phyloP scores from a whole-genome alignment of 2,113 vertebrate species.

The Synchiropus splendidus region DNA sequence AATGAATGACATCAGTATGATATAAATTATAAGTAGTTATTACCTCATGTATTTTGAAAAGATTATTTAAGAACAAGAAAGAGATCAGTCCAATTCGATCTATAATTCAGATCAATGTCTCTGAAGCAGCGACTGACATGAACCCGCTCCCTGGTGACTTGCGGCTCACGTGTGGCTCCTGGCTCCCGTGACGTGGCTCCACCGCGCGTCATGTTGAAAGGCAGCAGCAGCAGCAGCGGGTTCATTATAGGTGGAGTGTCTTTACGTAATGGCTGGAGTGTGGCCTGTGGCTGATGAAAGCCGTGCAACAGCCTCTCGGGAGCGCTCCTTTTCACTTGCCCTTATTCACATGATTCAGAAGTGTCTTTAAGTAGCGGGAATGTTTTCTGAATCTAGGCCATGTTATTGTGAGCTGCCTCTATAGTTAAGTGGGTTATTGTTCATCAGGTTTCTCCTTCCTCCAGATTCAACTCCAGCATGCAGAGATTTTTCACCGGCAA shows the following conservation, averaged over 20 bases:
- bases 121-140: too few relatives aligned
- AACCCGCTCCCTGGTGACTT: too few relatives aligned
- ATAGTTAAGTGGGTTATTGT: background rate
- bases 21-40: too few relatives aligned
- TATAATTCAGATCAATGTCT: too few relatives aligned
- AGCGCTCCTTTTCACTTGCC: background rate
- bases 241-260: slow-evolving; percentile 6
- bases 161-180: too few relatives aligned
- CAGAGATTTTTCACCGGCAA: slow-evolving; percentile 71
- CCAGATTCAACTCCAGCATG: slow-evolving; percentile 86
- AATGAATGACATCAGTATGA: too few relatives aligned
- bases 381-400: slow-evolving; percentile 11
- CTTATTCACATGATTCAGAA: background rate
- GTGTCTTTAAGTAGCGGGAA: slow-evolving; percentile 6
- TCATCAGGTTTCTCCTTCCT: slow-evolving; percentile 14
- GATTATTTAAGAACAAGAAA: too few relatives aligned
- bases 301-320: slow-evolving; percentile 2
- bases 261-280: slow-evolving; percentile 13
- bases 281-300: slow-evolving; percentile 19
- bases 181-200: too few relatives aligned
- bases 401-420: background rate
- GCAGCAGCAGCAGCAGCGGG: slow-evolving; percentile 2
- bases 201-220: slow-evolving; percentile 10
- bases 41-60: too few relatives aligned
- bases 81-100: too few relatives aligned